Base-by-base conservation (phyloP, 2,797 vertebrate species). In the Lates japonicus region DNA sequence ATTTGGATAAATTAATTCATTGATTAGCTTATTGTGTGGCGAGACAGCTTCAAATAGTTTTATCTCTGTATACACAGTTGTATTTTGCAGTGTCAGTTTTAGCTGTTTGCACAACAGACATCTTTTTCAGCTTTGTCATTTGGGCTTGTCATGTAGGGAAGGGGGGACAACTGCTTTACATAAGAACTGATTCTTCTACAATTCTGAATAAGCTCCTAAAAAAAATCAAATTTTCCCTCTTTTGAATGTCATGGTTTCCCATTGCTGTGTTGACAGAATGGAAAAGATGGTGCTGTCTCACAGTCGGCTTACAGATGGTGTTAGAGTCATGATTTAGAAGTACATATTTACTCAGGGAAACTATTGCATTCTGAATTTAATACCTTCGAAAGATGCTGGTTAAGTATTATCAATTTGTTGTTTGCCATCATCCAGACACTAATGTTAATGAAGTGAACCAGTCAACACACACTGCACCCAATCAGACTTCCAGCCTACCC, bases 1-100 rank as follows among this genome's bases (percentile, higher is more conserved):
- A 81, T 68, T 54, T 60, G 20, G 39, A 35, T 69, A 25, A 7
- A 55, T 55, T 5, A 25, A 54, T 55, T 7, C 6, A 54, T 48
- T 61, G 14, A 57, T 65, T 44, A 48, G 49, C 19, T 44, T 22
- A 22, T 37, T 58, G 29, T 22, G 4, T n/a, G 3, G 12, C 4
- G 10, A 22, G 49, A 52, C 52, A 33, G 10, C 29, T 3, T 35
- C 3, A 14, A 42, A 12, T 22, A 4, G 17, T 62, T 49, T 72
- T 12, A 44, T 16, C 33, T 57, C 4, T 13, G n/a, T 70, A 19
- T 55, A 0, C 22, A 14, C 14, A 19, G 29, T 61, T 69, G 0
- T 22, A 22, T 48, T 37, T n/a, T 33, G 20, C 20, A 22, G 25
- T 31, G 42, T n/a, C 22, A 31, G n/a, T n/a, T 25, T 48, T 22